phyloP scores from a whole-genome alignment of 2,888 invertebrate species.

The Aplocera efformata region DNA sequence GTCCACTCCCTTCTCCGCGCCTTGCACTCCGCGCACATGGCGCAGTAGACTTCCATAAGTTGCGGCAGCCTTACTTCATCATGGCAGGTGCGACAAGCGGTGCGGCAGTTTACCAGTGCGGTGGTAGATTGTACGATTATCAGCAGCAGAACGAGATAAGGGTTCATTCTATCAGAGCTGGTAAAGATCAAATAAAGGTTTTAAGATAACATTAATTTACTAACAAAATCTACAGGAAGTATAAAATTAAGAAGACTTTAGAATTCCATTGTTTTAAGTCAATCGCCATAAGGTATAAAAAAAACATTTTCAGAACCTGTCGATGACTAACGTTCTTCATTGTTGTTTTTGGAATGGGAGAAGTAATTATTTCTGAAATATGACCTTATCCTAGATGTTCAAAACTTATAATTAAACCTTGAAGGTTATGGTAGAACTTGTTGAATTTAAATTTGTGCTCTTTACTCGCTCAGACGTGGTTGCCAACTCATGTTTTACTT shows the following conservation, averaged over 20 bases:
- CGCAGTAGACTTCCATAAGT: conserved; percentile 59
- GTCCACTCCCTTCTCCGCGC: conserved; percentile 39
- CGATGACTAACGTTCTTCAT: no score
- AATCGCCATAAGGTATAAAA: no score
- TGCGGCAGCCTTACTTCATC: conserved; percentile 31
- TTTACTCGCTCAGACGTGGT: conserved; percentile 11
- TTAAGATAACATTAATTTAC: no score
- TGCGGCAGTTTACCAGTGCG: conserved; percentile 47
- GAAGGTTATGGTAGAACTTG: conserved; percentile 7
- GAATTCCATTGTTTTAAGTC: no score
- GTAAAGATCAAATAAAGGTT: conserved; percentile 4
- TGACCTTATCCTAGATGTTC: conserved; percentile 8
- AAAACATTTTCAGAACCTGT: no score
- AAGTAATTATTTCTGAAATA: conserved; percentile 13
- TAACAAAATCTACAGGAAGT: no score
- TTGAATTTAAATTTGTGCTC: conserved; percentile 17
- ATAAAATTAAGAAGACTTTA: no score
- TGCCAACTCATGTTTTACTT: conserved; percentile 17
- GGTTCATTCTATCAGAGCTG: conserved; percentile 25
- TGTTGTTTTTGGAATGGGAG: no score
- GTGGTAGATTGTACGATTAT: conserved; percentile 28
- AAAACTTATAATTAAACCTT: conserved; percentile 15
- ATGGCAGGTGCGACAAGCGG: conserved; percentile 52
- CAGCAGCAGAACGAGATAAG: conserved; percentile 22
- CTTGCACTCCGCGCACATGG: conserved; percentile 65